These are phyloP conservation scores for Leptobrachium leishanense DNA, from an alignment of 2,113 vertebrate species.

Conservation along the genomic window DNA sequence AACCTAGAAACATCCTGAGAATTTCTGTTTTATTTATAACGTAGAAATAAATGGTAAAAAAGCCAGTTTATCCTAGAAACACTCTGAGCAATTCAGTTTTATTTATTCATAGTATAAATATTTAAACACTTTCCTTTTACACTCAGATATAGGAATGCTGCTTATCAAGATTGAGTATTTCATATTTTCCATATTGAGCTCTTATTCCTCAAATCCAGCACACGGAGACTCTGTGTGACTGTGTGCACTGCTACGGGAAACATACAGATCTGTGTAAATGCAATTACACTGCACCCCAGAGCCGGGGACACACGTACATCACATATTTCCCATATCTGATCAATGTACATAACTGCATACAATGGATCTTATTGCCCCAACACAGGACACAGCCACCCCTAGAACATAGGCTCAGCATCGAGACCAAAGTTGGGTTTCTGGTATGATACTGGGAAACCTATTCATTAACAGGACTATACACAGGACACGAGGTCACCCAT, in stretches of 20 bases:
- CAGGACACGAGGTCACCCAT: no score
- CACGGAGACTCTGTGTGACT: background rate
- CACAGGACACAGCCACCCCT: no score
- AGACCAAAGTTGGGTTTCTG: no score
- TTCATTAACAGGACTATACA: no score
- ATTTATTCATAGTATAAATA: slow-evolving; percentile 7
- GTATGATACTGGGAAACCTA: no score
- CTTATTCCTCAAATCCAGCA: background rate
- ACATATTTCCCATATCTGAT: background rate
- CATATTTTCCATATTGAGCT: background rate
- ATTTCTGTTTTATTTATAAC: no score
- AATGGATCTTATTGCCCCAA: background rate
- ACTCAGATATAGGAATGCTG: background rate
- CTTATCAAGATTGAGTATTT: background rate
- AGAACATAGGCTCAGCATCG: no score
- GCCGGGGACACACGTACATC: background rate
- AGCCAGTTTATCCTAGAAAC: slow-evolving; percentile 1
- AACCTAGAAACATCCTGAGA: no score
- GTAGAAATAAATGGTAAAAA: no score
- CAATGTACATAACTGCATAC: slow-evolving; percentile 8
- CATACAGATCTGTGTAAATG: background rate
- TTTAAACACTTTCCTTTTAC: slow-evolving; percentile 4
- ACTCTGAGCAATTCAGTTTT: background rate
- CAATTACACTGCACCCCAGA: slow-evolving; percentile 3
- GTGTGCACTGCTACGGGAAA: background rate